A percentile compares a stretch with the other conserved stretches of the same genome.
These are phyloP conservation scores for Myrmecobius fasciatus DNA, from an alignment of 2,113 vertebrate genomes.

Conservation along the genomic window DNA sequence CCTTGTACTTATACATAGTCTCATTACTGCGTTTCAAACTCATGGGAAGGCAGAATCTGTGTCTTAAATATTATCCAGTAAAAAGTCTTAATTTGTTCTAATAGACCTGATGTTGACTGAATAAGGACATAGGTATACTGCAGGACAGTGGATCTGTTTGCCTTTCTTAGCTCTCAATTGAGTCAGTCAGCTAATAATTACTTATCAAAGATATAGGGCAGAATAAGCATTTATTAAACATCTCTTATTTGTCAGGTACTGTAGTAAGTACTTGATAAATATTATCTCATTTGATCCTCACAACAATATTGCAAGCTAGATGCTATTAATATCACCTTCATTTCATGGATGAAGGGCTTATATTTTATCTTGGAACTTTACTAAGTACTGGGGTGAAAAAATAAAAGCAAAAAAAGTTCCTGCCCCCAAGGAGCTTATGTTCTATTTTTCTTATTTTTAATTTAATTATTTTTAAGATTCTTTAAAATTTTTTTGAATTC, in stretches of 20 bases:
- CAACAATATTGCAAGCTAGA: neutral
- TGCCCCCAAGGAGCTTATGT: neutral
- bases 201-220: neutral
- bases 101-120: neutral
- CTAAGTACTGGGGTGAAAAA: neutral
- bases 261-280: too few species aligned
- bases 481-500: neutral
- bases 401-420: neutral
- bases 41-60: neutral
- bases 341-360: neutral
- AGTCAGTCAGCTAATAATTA: neutral
- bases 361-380: neutral
- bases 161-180: neutral
- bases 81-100: neutral
- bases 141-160: neutral
- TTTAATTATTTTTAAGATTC: neutral
- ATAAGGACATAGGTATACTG: neutral
- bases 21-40: neutral
- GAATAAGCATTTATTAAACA: too few species aligned
- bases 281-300: neutral
- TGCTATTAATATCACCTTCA: neutral
- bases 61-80: neutral
- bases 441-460: neutral
- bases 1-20: neutral
- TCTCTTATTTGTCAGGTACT: too few species aligned